These are phyloP conservation scores for Mimas tiliae DNA, from an alignment of 2,888 invertebrate species.

Conservation along the genomic window DNA sequence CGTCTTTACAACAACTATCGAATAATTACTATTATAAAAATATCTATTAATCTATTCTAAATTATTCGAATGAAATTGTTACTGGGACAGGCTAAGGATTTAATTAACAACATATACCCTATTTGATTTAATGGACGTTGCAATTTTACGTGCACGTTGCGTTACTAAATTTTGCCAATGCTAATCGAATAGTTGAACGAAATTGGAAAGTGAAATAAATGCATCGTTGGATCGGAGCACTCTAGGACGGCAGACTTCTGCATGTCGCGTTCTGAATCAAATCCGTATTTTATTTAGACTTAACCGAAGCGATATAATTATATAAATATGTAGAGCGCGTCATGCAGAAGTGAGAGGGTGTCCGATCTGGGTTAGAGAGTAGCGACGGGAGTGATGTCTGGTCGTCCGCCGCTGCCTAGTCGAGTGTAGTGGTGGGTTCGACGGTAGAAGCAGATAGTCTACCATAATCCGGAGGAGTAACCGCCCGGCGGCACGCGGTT, in stretches of 20 bases:
- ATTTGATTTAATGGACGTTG: conserved; percentile 64
- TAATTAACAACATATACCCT: conserved; percentile 81
- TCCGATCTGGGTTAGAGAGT: conserved; percentile 28
- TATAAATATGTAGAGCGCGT: conserved; percentile 11
- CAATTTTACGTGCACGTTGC: conserved; percentile 57
- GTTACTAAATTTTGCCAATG: conserved; percentile 59
- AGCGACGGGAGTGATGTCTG: conserved; percentile 39
- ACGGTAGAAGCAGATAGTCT: conserved; percentile 58
- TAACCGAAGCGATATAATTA: conserved; percentile 11
- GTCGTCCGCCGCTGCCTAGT: conserved; percentile 41
- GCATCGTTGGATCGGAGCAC: conserved; percentile 48
- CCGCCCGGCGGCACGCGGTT: conserved; percentile 88
- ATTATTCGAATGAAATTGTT: conserved; percentile 74
- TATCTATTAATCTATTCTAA: conserved; percentile 82
- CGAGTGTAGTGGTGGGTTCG: conserved; percentile 41
- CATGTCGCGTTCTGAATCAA: background rate
- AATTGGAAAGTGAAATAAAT: conserved; percentile 66
- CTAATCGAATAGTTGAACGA: conserved; percentile 62
- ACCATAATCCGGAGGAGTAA: conserved; percentile 88
- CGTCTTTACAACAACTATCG: conserved; percentile 70
- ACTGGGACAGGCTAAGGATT: conserved; percentile 82
- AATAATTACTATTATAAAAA: conserved; percentile 82
- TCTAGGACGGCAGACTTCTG: conserved; percentile 12
- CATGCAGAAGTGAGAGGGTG: conserved; percentile 9
- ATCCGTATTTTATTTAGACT: conserved; percentile 2